Evolutionary conservation across 2,888 invertebrate species (phyloP).

Genomic region (Chaetogeoica ovagalla): DNA sequence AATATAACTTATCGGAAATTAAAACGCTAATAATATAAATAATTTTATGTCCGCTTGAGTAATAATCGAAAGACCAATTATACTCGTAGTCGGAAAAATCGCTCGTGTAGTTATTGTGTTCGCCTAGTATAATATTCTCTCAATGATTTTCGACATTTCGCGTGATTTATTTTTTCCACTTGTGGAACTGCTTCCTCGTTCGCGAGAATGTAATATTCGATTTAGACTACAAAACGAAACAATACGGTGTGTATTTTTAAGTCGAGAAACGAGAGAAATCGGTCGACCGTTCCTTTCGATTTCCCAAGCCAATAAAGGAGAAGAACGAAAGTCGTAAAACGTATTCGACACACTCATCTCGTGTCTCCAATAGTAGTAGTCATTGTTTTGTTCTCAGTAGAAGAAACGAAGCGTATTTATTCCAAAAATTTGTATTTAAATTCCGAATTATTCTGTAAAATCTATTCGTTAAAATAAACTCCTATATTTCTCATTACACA

Average conservation of each 20-base stretch:
- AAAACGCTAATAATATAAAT: no score
- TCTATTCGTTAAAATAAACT: no score
- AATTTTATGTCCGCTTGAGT: no score
- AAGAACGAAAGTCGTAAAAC: slow-evolving; percentile 30
- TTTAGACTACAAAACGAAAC: not conserved
- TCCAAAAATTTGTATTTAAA: not conserved
- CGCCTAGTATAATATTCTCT: no score
- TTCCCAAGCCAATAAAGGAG: slow-evolving; percentile 28
- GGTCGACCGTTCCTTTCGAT: slow-evolving; percentile 17
- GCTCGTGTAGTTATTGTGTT: no score
- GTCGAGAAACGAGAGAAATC: slow-evolving; percentile 8
- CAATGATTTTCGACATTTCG: no score
- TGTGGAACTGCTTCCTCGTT: not conserved
- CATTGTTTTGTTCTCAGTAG: not conserved
- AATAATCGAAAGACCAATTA: no score
- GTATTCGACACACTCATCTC: slow-evolving; percentile 34
- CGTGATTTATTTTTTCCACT: not conserved
- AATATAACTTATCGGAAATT: no score
- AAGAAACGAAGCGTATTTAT: not conserved
- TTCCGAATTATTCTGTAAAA: no score
- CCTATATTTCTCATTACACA: no score
- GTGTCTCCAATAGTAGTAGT: not conserved
- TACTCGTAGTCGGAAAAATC: no score
- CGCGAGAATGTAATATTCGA: not conserved
- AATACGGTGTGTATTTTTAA: slow-evolving; percentile 20